These are phyloP conservation scores for Macroglossus sobrinus DNA, from an alignment of 2,113 vertebrate species.

Conservation along the genomic window DNA sequence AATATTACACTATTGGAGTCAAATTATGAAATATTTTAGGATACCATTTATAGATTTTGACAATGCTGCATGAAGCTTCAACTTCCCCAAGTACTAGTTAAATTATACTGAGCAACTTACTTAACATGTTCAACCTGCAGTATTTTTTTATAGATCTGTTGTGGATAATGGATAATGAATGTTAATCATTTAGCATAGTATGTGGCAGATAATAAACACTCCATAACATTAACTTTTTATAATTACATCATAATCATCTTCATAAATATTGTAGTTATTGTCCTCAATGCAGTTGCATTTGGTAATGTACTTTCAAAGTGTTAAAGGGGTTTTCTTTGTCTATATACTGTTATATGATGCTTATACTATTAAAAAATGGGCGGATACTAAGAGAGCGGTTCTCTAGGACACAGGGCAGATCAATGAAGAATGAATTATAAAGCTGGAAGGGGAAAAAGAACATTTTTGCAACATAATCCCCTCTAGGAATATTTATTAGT, in stretches of 20 bases:
- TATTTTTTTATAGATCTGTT: background rate
- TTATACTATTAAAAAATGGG: background rate
- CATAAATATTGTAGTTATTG: background rate
- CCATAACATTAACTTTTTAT: background rate
- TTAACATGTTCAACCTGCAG: background rate
- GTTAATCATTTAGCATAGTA: background rate
- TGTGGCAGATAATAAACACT: background rate
- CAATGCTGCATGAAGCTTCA: background rate
- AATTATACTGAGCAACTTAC: background rate
- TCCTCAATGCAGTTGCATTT: background rate
- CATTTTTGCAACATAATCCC: background rate
- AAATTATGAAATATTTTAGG: background rate
- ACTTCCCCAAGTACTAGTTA: background rate
- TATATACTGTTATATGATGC: background rate
- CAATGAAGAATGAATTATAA: background rate
- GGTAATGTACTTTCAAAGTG: background rate
- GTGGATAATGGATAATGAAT: background rate
- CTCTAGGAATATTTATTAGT: background rate
- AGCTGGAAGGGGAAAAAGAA: background rate
- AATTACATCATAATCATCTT: background rate
- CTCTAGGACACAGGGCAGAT: background rate
- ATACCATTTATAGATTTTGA: background rate
- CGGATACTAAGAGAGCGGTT: background rate
- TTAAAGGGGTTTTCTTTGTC: background rate
- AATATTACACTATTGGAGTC: background rate